A percentile compares a stretch with the other conserved stretches of the same genome.
These are phyloP conservation scores for Montipora efflorescens DNA, from an alignment of 64 coral and sea anemone genomes.

Conservation along the genomic window DNA sequence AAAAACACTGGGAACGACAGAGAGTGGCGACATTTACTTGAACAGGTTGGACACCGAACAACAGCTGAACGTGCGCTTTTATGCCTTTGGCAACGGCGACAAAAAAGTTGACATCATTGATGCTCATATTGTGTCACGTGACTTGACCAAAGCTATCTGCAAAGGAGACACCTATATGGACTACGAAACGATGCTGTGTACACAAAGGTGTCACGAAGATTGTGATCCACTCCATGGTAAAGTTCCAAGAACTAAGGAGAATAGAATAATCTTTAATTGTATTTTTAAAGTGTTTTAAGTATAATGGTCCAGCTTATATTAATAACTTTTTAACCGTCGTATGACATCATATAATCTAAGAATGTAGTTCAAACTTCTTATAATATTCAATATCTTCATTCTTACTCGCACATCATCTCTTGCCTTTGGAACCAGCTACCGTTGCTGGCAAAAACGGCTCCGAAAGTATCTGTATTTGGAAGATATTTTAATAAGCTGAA, in stretches of 20 bases:
- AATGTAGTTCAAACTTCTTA: too few relatives aligned
- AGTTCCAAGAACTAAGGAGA: neutral
- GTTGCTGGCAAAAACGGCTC: too few relatives aligned
- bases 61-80: slow-evolving; percentile 41
- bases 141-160: slow-evolving; percentile 35
- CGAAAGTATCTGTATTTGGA: too few relatives aligned
- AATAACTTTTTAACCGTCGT: too few relatives aligned
- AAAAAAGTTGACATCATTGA: slow-evolving; percentile 25
- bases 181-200: neutral
- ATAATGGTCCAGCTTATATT: too few relatives aligned
- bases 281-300: too few relatives aligned
- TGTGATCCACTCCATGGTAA: slow-evolving; percentile 59
- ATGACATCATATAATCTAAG: too few relatives aligned
- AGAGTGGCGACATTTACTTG: slow-evolving; percentile 48
- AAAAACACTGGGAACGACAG: slow-evolving; percentile 55
- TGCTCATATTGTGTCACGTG: slow-evolving; percentile 48
- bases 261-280: too few relatives aligned
- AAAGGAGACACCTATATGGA: slow-evolving; percentile 53
- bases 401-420: too few relatives aligned
- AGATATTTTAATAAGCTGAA: too few relatives aligned
- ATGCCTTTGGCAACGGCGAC: slow-evolving; percentile 59
- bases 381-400: too few relatives aligned
- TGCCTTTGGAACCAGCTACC: too few relatives aligned
- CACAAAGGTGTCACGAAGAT: slow-evolving; percentile 65
- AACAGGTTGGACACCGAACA: slow-evolving; percentile 19